Conservation (phyloP, 1,140 invertebrate genomes). For the Lepidurus packardi region DNA sequence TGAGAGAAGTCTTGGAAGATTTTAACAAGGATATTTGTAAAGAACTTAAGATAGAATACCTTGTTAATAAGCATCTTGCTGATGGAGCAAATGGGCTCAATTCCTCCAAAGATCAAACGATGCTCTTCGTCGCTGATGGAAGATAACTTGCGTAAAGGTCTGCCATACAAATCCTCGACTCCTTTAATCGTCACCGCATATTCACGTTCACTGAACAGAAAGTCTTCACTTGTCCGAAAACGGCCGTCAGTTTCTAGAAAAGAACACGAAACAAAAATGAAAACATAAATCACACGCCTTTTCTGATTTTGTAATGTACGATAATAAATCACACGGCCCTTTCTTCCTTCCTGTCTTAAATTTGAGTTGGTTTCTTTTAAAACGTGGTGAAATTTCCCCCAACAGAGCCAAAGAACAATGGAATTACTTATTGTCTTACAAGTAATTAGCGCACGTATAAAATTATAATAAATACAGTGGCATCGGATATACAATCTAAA, state of each 20-base stretch:
- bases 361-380: background rate
- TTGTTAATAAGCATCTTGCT: constrained; percentile 48
- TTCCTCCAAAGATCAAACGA: constrained; percentile 49
- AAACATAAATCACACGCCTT: background rate
- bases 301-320: background rate
- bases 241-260: constrained; percentile 46
- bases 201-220: constrained; percentile 49
- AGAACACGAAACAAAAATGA: background rate
- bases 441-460: constrained; percentile 13
- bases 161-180: constrained; percentile 49
- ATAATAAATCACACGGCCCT: background rate
- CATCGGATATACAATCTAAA: background rate
- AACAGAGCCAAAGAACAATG: background rate
- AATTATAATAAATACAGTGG: background rate
- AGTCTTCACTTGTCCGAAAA: constrained; percentile 48
- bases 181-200: constrained; percentile 48
- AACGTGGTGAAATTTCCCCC: background rate
- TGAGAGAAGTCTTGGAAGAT: no score
- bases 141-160: constrained; percentile 49
- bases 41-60: constrained; percentile 41
- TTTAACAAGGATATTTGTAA: background rate
- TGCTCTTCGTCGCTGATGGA: constrained; percentile 46
- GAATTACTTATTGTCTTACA: constrained; percentile 20
- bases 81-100: constrained; percentile 48
- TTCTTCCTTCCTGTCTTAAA: background rate